Evolutionary conservation across 2,113 vertebrate genomes (phyloP).

Genomic region (Puma concolor): DNA sequence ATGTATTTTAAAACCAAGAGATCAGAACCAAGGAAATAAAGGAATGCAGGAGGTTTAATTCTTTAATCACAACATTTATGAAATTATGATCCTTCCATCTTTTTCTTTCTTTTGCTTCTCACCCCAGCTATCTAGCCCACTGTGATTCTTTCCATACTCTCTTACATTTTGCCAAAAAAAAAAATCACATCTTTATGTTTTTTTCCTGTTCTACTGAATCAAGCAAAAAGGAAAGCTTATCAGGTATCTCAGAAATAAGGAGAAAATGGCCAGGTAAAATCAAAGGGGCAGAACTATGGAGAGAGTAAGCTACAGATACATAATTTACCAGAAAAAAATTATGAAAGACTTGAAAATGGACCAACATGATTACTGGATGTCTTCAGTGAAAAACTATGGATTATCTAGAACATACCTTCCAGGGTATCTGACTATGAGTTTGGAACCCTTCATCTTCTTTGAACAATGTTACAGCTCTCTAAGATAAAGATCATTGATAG

Average conservation of each 20-base stretch:
- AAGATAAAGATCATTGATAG: background rate
- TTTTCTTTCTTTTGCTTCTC: background rate
- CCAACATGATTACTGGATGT: background rate
- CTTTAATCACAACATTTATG: background rate
- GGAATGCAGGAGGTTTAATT: background rate
- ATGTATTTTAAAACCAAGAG: background rate
- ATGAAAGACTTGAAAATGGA: background rate
- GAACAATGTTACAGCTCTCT: background rate
- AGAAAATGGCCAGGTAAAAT: slow-evolving; percentile 3
- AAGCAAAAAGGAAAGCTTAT: slow-evolving; percentile 6
- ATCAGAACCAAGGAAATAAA: background rate
- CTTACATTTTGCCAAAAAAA: background rate
- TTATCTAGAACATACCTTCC: background rate
- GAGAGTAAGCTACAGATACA: background rate
- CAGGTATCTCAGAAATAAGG: background rate
- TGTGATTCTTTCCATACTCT: background rate
- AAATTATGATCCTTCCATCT: background rate
- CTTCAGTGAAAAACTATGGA: background rate
- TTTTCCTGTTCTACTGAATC: background rate
- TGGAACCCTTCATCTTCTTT: background rate
- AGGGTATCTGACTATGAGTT: background rate
- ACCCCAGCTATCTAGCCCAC: background rate
- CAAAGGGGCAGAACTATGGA: background rate
- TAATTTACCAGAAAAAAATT: slow-evolving; percentile 3
- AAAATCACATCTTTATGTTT: background rate